Conservation (phyloP, 2,113 vertebrate species). For the Cyprinodon variegatus region DNA sequence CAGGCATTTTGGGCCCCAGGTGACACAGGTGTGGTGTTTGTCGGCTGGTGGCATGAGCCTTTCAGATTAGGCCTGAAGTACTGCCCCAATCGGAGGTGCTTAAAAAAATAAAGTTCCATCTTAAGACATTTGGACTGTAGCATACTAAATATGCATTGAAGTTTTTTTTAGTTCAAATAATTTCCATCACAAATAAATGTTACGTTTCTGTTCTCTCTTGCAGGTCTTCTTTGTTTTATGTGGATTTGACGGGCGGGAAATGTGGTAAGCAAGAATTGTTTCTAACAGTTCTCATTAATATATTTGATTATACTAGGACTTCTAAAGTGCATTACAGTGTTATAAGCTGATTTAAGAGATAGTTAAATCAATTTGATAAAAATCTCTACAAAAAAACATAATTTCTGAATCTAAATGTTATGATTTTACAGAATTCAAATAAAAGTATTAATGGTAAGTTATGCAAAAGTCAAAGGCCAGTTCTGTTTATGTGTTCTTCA, state of each 20-base stretch:
- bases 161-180: not conserved
- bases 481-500: no score
- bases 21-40: slow-evolving; percentile 89
- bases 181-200: not conserved
- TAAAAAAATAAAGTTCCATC: not conserved
- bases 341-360: not conserved
- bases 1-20: slow-evolving; percentile 95
- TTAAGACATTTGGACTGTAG: not conserved
- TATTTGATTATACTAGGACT: not conserved
- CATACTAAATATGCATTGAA: not conserved
- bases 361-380: not conserved
- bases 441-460: no score
- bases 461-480: no score
- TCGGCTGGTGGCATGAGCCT: slow-evolving; percentile 92
- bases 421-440: no score
- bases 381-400: not conserved
- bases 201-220: slow-evolving; percentile 12
- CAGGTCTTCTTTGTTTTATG: slow-evolving; percentile 90
- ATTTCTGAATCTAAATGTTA: no score
- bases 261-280: slow-evolving; percentile 83
- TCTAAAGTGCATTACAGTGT: not conserved
- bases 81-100: slow-evolving; percentile 91
- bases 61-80: slow-evolving; percentile 88
- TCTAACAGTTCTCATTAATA: not conserved
- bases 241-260: slow-evolving; percentile 85